Base-by-base conservation (phyloP, 2,888 invertebrate species). In the Salticus scenicus region DNA sequence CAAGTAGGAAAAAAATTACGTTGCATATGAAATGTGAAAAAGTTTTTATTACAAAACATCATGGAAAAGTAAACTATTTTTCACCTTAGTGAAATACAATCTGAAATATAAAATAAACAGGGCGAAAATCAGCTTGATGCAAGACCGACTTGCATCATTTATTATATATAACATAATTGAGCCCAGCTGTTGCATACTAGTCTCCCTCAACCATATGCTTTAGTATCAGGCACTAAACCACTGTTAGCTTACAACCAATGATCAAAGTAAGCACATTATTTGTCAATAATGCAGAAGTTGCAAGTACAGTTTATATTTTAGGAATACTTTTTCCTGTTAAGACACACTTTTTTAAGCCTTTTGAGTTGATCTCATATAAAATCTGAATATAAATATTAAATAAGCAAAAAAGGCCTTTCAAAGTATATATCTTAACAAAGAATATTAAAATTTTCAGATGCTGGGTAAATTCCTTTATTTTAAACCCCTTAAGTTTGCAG, bases 121-220 rank as follows among this genome's bases (percentile, higher is more conserved):
- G 63, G 85, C 74, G 79, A 80, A 71, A 77, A 74, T 70, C 66
- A 71, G 71, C 74, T 84, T 78, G 78, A 79, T 69, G 84, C 85
- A 85, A 79, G 70, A 20, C 66, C 70, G 63, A 31, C 66, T 83
- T 83, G 73, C 84, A 79, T 85, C 79, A 20, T 79, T 79, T 79
- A 85, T 78, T 84, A n/a, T 84, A 57, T 83, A 75, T 64, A 83
- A 74, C 33, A 75, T 76, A 83, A 75, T 85, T 85, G 85, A 85
- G 85, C 85, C 74, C 79, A 85, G 79, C 79, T 85, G 85, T 79
- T 85, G 79, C 64, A 69, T 47, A 66, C 71, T 70, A 74, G 70
- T 31, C 70, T 51, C 20, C 66, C 63, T 73, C 76, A 73, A 42
- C 42, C 27, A 27, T 64, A 69, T 24, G 69, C 33, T 67, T 74